phyloP scores from a whole-genome alignment of 2,113 vertebrate genomes.

The Crotalus helleri region DNA sequence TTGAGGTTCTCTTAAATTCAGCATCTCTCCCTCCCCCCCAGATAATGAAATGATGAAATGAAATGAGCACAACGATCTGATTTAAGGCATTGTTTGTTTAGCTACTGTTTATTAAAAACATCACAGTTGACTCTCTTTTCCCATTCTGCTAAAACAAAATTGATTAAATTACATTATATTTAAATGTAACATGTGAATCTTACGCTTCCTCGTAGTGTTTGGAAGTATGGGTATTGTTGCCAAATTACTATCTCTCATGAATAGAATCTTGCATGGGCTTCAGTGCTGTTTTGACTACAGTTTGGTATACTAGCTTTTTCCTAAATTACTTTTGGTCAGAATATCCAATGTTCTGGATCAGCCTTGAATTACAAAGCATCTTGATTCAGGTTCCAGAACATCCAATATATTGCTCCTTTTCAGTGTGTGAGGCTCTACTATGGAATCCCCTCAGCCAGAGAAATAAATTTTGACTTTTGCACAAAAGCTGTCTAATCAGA shows the following conservation, averaged over 20 bases:
- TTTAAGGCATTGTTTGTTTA: not conserved
- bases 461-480: not conserved
- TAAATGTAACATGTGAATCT: not conserved
- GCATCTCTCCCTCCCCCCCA: no score
- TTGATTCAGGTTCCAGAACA: not conserved
- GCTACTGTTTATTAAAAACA: not conserved
- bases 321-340: not conserved
- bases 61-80: not conserved
- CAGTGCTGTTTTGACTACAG: not conserved
- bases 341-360: not conserved
- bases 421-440: not conserved
- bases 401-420: not conserved
- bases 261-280: not conserved
- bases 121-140: not conserved
- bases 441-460: not conserved
- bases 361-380: no score
- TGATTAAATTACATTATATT: not conserved
- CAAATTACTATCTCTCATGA: not conserved
- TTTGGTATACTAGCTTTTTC: not conserved
- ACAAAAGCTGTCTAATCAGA: not conserved
- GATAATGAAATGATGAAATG: not conserved
- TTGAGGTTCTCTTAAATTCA: not conserved
- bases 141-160: not conserved
- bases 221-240: not conserved
- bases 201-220: not conserved